Evolutionary conservation across 2,113 vertebrate species (phyloP), one percentile per base, ranked within the genome.

Genomic region (Noctilio leporinus): DNA sequence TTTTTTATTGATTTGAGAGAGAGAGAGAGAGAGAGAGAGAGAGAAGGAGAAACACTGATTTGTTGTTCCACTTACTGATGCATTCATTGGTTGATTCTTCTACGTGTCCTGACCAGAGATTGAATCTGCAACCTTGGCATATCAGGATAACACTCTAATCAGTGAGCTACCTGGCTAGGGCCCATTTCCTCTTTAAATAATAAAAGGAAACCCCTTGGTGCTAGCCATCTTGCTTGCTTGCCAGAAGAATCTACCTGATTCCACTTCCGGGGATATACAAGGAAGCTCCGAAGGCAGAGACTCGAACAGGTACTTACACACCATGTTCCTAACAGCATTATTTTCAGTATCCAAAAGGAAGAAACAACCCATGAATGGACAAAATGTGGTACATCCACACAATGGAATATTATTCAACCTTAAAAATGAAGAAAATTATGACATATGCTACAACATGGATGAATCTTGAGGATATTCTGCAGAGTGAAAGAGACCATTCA

Each of bases 361-460:
- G 8, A 19, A 26, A 15, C 11, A 26, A 0, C 0, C 2, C 47
- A 55, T 9, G 35, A 30, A 16, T 1, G 11, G 24, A 14, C 10
- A 26, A 33, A 70, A 5, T 4, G 57, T 7, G 12, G 28, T 7
- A 19, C 4, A 24, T 1, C 38, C 5, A 35, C 7, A 5, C 33
- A 4, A 1, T 0, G 3, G 57, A 17, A 5, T 20, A 12, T 17
- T 7, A 45, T 3, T 43, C 6, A 7, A 5, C 65, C 59, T 40
- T 15, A 2, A 15, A n/a, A 43, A 53, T 33, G 64, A 67, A n/a
- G 19, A 49, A 3, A 3, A 10, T 3, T 14, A n/a, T 8, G 53
- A n/a, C 0, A 10, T 6, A 4, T 0, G 12, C 47, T 45, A 55
- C 22, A 10, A 7, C 22, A 4, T 3, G 53, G 17, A 28, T 24